Evolutionary conservation across 2,113 vertebrate species (phyloP).

Genomic region (Pithys albifrons): DNA sequence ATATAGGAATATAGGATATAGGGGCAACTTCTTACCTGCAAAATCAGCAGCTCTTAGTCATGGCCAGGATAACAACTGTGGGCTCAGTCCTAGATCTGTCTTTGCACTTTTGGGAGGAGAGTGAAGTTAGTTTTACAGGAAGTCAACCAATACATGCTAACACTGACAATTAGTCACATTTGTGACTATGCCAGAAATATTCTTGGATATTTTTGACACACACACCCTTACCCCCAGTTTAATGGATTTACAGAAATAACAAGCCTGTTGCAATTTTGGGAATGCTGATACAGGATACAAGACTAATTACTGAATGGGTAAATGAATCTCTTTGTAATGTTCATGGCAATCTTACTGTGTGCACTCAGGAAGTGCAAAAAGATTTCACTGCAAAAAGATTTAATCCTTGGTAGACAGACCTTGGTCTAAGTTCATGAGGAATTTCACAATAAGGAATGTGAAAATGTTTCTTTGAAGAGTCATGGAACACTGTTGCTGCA

Average conservation of each 20-base stretch:
- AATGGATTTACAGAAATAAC: not conserved
- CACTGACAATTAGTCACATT: not conserved
- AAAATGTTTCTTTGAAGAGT: not conserved
- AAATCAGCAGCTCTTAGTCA: not conserved
- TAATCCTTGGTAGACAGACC: not conserved
- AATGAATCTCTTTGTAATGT: not conserved
- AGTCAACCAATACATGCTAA: not conserved
- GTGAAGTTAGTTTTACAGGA: not conserved
- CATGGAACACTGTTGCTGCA: not conserved
- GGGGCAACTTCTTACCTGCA: not conserved
- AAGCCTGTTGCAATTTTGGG: not conserved
- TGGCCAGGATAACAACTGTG: not conserved
- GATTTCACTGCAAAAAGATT: not conserved
- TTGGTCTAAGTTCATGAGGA: not conserved
- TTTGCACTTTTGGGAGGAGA: not conserved
- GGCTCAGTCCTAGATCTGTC: not conserved
- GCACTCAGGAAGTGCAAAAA: not conserved
- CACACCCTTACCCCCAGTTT: fast-evolving
- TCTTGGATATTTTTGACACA: not conserved
- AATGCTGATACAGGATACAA: not conserved
- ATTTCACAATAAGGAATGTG: not conserved
- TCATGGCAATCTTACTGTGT: not conserved
- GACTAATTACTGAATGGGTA: not conserved
- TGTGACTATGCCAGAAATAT: not conserved
- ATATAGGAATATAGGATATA: too few relatives aligned